Evolutionary conservation across 2,113 vertebrate species (phyloP).

Genomic region (Sapajus apella): DNA sequence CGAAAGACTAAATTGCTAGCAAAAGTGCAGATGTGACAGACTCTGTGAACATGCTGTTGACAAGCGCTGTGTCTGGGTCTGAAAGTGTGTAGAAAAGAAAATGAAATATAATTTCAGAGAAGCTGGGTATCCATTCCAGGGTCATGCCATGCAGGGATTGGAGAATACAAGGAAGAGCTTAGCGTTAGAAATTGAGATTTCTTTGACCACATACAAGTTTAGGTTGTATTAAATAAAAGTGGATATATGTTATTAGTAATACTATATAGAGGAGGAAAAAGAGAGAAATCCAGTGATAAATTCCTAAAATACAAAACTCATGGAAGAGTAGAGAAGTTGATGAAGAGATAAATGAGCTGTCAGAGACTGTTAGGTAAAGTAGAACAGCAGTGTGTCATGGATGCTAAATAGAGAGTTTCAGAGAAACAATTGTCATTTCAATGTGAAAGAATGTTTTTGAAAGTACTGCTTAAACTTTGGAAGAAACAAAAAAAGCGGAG

Average conservation of each 20-base stretch:
- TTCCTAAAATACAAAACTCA: background rate
- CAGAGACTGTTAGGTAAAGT: background rate
- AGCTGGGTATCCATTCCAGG: background rate
- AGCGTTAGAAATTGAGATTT: background rate
- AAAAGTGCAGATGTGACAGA: background rate
- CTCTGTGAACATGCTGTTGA: background rate
- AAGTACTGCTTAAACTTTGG: background rate
- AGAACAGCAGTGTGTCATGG: background rate
- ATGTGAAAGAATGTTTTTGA: background rate
- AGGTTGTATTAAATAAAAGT: background rate
- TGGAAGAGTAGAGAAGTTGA: background rate
- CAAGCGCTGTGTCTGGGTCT: background rate
- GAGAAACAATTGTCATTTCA: background rate
- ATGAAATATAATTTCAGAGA: background rate
- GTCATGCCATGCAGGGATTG: background rate
- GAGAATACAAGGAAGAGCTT: background rate
- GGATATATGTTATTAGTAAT: background rate
- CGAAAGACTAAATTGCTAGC: background rate
- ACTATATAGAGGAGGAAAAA: background rate
- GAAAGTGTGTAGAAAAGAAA: background rate
- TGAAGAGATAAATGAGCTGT: background rate
- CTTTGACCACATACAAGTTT: background rate
- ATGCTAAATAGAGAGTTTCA: background rate
- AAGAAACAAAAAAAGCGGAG: background rate
- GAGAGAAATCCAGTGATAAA: background rate